phyloP scores from a whole-genome alignment of 1,140 invertebrate species.

The Nasonia giraulti region DNA sequence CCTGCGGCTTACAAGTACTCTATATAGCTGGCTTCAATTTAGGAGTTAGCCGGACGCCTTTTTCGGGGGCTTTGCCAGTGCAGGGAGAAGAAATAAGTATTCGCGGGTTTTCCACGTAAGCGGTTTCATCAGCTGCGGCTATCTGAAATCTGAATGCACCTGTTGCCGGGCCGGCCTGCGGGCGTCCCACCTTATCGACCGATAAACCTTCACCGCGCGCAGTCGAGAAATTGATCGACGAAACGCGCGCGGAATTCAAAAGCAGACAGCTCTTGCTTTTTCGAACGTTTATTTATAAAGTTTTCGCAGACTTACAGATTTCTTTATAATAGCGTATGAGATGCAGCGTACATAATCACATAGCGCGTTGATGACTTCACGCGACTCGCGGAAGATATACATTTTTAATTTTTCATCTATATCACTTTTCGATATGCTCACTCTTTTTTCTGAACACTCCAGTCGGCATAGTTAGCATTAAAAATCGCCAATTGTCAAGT shows the following conservation, averaged over 20 bases:
- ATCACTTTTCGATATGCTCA: neutral
- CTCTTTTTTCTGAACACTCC: neutral
- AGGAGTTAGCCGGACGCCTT: too few relatives aligned
- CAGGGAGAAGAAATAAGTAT: too few relatives aligned
- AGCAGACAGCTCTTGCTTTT: neutral
- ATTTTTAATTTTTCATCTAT: neutral
- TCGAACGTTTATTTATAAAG: constrained; percentile 47
- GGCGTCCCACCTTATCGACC: too few relatives aligned
- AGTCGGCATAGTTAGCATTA: neutral
- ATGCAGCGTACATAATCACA: constrained; percentile 21
- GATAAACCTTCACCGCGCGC: too few relatives aligned
- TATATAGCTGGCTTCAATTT: too few relatives aligned
- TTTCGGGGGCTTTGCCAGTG: too few relatives aligned
- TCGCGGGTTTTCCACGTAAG: too few relatives aligned
- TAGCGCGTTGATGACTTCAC: constrained; percentile 2
- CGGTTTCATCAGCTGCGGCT: too few relatives aligned
- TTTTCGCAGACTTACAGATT: constrained; percentile 43
- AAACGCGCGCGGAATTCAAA: neutral
- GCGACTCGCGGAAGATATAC: neutral
- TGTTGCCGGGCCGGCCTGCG: neutral
- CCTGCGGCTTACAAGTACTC: too few relatives aligned
- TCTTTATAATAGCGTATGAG: neutral
- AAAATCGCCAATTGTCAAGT: neutral
- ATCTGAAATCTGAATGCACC: neutral
- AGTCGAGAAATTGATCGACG: neutral